Conservation (phyloP, 1,140 invertebrate genomes). For the Caenorhabditis latens region DNA sequence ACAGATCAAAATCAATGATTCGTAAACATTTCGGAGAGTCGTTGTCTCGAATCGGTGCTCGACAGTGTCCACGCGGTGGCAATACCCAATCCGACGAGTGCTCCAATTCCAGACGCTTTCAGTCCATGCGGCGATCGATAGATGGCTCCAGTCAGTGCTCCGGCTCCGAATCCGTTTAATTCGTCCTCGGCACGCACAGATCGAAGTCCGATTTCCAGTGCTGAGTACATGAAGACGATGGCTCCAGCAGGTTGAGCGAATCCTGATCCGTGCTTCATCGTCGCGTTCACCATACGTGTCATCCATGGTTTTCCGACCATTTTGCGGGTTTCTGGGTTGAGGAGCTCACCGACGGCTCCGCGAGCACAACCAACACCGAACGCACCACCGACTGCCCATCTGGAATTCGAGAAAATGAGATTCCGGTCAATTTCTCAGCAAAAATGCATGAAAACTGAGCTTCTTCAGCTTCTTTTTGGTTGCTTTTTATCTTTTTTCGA, state of each 20-base stretch:
- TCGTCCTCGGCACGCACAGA: constrained; percentile 66
- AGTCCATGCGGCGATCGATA: constrained; percentile 68
- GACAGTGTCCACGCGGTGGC: constrained; percentile 63
- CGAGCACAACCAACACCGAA: constrained; percentile 64
- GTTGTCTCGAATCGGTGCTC: constrained; percentile 62
- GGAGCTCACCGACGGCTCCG: constrained; percentile 64
- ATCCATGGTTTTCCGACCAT: constrained; percentile 68
- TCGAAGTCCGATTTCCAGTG: constrained; percentile 63
- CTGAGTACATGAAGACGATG: constrained; percentile 65
- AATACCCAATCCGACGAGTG: constrained; percentile 62
- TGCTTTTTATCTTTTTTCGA: too few species aligned
- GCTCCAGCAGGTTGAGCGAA: constrained; percentile 66
- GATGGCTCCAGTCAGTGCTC: constrained; percentile 65
- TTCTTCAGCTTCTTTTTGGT: too few species aligned
- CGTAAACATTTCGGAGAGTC: constrained; percentile 60
- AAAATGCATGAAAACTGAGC: too few species aligned
- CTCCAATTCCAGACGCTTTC: constrained; percentile 65
- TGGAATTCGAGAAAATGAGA: not conserved
- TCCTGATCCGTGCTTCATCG: constrained; percentile 68
- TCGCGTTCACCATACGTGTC: constrained; percentile 69
- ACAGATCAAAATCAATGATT: constrained; percentile 15
- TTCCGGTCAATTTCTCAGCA: too few species aligned
- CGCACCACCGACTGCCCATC: constrained; percentile 64
- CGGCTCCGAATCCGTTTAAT: constrained; percentile 65
- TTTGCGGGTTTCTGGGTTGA: constrained; percentile 65